Percentiles rank a stretch among this genome's conserved stretches.
phyloP scores from a whole-genome alignment of 2,797 vertebrate genomes.

The Phrynocephalus guinanensis region DNA sequence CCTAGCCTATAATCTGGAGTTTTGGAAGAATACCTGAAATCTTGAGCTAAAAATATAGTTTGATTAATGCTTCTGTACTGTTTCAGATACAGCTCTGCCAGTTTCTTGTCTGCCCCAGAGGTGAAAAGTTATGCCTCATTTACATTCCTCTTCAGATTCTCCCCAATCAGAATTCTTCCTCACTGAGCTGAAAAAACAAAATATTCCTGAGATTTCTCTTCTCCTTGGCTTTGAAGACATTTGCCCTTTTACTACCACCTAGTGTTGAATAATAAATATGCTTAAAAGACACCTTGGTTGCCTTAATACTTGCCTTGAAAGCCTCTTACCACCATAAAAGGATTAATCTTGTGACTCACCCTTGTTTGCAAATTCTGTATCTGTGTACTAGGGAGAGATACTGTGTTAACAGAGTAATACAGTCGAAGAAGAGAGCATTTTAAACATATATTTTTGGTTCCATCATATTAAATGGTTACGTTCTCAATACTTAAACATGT shows the following conservation, averaged over 20 bases:
- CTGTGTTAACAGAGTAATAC: neutral
- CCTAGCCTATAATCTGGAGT: too few species aligned
- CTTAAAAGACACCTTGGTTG: neutral
- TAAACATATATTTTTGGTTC: neutral
- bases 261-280: constrained; percentile 13
- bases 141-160: neutral
- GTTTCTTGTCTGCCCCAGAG: neutral
- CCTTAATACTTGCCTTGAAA: constrained; percentile 1
- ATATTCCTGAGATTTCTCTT: neutral
- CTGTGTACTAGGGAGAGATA: neutral
- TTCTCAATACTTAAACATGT: too few species aligned
- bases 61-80: neutral
- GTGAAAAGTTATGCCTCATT: neutral
- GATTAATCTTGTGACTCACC: constrained; percentile 4
- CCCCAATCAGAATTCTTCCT: neutral
- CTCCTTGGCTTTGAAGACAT: neutral
- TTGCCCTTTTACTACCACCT: constrained; percentile 41
- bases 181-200: neutral
- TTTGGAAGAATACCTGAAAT: neutral
- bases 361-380: neutral
- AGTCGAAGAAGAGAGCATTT: neutral
- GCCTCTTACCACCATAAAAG: neutral
- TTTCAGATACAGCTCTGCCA: neutral
- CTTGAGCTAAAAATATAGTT: neutral
- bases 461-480: neutral